Evolutionary conservation across 2,888 invertebrate genomes (phyloP).

Genomic region (Eristalis intricaria): DNA sequence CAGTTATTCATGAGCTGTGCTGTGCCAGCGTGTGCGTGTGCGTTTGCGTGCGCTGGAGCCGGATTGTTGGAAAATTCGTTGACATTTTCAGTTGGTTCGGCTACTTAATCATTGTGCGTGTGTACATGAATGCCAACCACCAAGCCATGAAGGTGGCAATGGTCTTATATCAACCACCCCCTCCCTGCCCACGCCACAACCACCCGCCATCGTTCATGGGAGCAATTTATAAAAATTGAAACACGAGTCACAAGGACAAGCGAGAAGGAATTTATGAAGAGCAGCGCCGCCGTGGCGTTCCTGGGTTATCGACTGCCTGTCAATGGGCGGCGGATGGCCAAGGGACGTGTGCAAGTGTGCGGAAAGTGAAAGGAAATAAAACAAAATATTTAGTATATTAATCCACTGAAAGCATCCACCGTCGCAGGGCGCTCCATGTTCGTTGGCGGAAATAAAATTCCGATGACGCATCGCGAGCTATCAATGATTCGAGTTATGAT

Average conservation of each 20-base stretch:
- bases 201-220: conserved; percentile 16
- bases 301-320: conserved; percentile 1
- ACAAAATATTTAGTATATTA: conserved; percentile 21
- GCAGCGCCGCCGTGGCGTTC: conserved; percentile 25
- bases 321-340: conserved; percentile 2
- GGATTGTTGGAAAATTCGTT: conserved; percentile 39
- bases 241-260: conserved; percentile 47
- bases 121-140: conserved; percentile 35
- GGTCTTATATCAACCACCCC: neutral
- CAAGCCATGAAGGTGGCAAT: neutral
- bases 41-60: neutral
- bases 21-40: neutral
- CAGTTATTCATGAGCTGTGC: conserved; percentile 41
- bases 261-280: conserved; percentile 49
- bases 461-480: conserved; percentile 5
- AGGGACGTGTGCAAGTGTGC: conserved; percentile 12
- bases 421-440: neutral
- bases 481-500: conserved; percentile 10
- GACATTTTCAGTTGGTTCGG: conserved; percentile 62
- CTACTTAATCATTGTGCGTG: conserved; percentile 61
- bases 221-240: conserved; percentile 47
- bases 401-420: conserved; percentile 41
- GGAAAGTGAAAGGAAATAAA: conserved; percentile 7
- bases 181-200: neutral
- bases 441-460: conserved; percentile 31